Evolutionary conservation across 1,140 invertebrate species (phyloP).

Genomic region (Ooceraea biroi): DNA sequence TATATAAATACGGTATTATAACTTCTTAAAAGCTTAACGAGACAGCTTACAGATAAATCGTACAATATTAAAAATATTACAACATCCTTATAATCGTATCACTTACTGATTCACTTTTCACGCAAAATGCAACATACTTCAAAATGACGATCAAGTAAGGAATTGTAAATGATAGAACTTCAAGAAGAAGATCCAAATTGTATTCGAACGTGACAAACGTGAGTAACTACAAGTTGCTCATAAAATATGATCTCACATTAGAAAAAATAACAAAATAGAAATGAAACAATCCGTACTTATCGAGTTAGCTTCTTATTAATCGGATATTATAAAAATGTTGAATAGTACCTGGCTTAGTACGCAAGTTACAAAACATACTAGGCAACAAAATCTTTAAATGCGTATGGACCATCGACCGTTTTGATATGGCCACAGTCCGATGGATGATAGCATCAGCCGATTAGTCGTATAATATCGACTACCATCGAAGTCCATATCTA

Average conservation of each 20-base stretch:
- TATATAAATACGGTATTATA: background rate
- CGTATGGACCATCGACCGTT: background rate
- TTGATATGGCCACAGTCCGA: slow-evolving; percentile 58
- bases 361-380: background rate
- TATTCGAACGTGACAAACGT: slow-evolving; percentile 22
- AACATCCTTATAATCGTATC: background rate
- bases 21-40: background rate
- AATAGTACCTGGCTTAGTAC: slow-evolving; percentile 32
- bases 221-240: slow-evolving; percentile 12
- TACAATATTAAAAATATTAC: slow-evolving; percentile 1
- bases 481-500: slow-evolving; percentile 40
- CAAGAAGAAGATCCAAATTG: slow-evolving; percentile 23
- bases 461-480: slow-evolving; percentile 23
- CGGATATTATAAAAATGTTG: background rate
- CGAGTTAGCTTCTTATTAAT: background rate
- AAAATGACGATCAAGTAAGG: slow-evolving; percentile 18
- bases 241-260: slow-evolving; percentile 8
- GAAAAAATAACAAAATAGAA: background rate
- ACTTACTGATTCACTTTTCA: slow-evolving; percentile 41
- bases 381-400: slow-evolving; percentile 15
- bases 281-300: background rate
- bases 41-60: background rate
- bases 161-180: slow-evolving; percentile 10
- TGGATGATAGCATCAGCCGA: background rate
- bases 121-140: background rate